phyloP scores from a whole-genome alignment of 1,140 invertebrate genomes.

The Acromyrmex heyeri region DNA sequence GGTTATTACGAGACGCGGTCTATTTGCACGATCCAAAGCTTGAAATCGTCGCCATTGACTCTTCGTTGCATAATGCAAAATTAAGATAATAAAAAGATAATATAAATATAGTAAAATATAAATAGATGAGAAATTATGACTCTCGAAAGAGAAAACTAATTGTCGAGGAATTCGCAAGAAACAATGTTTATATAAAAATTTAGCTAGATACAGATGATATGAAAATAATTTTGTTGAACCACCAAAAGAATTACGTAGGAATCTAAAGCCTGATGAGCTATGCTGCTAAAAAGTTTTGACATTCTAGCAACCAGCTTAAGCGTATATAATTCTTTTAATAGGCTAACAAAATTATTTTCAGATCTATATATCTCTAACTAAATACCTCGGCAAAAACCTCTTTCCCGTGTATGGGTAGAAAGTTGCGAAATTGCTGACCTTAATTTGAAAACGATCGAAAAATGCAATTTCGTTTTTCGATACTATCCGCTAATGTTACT shows the following conservation, averaged over 20 bases:
- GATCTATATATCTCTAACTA: too few species aligned
- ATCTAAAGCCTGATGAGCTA: too few species aligned
- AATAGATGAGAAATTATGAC: background rate
- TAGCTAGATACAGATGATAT: too few species aligned
- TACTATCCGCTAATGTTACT: background rate
- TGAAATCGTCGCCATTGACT: background rate
- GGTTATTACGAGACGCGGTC: background rate
- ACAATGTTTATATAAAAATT: too few species aligned
- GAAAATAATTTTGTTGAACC: too few species aligned
- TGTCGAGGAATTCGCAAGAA: background rate
- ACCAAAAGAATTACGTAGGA: too few species aligned
- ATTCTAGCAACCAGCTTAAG: too few species aligned
- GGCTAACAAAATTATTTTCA: too few species aligned
- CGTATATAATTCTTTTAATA: too few species aligned
- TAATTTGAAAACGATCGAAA: background rate
- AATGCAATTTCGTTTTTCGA: background rate
- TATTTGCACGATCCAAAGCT: background rate
- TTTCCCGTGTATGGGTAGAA: background rate
- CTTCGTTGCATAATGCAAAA: background rate
- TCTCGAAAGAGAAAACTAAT: background rate
- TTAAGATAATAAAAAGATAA: background rate
- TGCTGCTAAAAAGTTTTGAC: too few species aligned
- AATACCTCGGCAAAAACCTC: too few species aligned
- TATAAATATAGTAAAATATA: background rate
- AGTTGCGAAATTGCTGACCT: background rate